Conservation (phyloP, 2,888 invertebrate genomes). For the Tinea trinotella region DNA sequence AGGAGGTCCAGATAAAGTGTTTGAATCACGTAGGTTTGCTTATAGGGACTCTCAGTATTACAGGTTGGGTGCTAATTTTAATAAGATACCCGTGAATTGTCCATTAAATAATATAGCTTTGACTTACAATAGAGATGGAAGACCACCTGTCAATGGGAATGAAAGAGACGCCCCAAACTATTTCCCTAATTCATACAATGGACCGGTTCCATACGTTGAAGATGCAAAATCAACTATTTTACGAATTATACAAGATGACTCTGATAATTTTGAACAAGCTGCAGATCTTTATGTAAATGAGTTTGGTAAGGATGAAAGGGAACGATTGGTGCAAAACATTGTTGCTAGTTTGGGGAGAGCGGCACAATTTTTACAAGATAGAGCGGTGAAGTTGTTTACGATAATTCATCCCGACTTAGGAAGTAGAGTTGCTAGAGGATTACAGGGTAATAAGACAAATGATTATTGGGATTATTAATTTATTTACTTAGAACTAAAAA, state of each 20-base stretch:
- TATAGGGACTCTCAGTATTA: conserved; percentile 89
- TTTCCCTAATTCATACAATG: conserved; percentile 93
- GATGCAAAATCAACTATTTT: conserved; percentile 66
- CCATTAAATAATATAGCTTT: conserved; percentile 77
- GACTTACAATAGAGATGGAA: conserved; percentile 91
- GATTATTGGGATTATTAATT: conserved; percentile 44
- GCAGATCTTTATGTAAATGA: conserved; percentile 84
- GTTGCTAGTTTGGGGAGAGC: conserved; percentile 81
- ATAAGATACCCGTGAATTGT: conserved; percentile 94
- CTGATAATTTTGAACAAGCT: conserved; percentile 90
- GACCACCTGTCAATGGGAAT: conserved; percentile 81
- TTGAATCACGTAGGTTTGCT: conserved; percentile 85
- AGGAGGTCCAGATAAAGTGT: conserved; percentile 91
- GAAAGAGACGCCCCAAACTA: conserved; percentile 93
- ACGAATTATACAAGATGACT: conserved; percentile 78
- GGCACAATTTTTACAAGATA: conserved; percentile 83
- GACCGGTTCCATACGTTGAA: conserved; percentile 78
- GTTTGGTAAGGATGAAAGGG: conserved; percentile 80
- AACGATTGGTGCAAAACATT: conserved; percentile 84
- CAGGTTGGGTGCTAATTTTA: conserved; percentile 91
- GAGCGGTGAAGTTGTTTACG: conserved; percentile 85
- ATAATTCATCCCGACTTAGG: conserved; percentile 86
- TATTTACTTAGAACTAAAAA: too few species aligned
- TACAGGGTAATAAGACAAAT: conserved; percentile 41
- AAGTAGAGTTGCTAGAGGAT: conserved; percentile 70